These are phyloP conservation scores for Danio aesculapii DNA, from an alignment of 2,797 vertebrate species.

Conservation along the genomic window DNA sequence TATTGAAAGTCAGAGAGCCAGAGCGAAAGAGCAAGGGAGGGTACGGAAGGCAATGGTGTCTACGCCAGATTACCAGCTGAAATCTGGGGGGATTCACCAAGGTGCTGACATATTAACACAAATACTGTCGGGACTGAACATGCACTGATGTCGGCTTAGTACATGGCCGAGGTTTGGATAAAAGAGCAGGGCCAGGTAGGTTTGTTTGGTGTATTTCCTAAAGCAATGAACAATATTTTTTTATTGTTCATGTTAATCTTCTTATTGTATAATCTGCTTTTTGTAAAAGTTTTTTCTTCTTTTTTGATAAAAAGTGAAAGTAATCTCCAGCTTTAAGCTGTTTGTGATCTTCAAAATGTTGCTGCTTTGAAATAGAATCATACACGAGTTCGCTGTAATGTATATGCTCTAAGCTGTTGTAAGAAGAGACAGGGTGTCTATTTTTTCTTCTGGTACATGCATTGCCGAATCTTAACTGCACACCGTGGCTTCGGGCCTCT, in stretches of 20 bases:
- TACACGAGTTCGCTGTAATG: slow-evolving; percentile 36
- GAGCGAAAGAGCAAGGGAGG: slow-evolving; percentile 8
- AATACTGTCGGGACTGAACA: slow-evolving; percentile 36
- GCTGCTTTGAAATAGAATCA: slow-evolving; percentile 38
- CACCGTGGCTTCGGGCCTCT: slow-evolving; percentile 9
- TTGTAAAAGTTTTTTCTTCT: slow-evolving; percentile 15
- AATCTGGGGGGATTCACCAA: slow-evolving; percentile 21
- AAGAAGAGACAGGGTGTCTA: slow-evolving; percentile 57
- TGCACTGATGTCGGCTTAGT: slow-evolving; percentile 24
- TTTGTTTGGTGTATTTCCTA: slow-evolving; percentile 14
- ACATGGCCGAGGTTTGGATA: slow-evolving; percentile 7
- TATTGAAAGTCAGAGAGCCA: slow-evolving; percentile 29
- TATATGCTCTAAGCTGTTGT: slow-evolving; percentile 43
- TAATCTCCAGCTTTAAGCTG: background rate
- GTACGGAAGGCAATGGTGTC: slow-evolving; percentile 16
- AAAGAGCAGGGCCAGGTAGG: slow-evolving; percentile 50
- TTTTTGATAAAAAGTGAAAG: background rate
- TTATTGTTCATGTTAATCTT: background rate
- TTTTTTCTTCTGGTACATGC: slow-evolving; percentile 53
- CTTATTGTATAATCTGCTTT: background rate
- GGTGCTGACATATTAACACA: slow-evolving; percentile 50
- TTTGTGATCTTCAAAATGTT: slow-evolving; percentile 38
- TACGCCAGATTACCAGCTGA: slow-evolving; percentile 24
- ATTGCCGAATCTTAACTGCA: slow-evolving; percentile 17
- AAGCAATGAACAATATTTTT: background rate